Evolutionary conservation across 92 coral and sea anemone species (phyloP).

Genomic region (Parazoanthus darwini): DNA sequence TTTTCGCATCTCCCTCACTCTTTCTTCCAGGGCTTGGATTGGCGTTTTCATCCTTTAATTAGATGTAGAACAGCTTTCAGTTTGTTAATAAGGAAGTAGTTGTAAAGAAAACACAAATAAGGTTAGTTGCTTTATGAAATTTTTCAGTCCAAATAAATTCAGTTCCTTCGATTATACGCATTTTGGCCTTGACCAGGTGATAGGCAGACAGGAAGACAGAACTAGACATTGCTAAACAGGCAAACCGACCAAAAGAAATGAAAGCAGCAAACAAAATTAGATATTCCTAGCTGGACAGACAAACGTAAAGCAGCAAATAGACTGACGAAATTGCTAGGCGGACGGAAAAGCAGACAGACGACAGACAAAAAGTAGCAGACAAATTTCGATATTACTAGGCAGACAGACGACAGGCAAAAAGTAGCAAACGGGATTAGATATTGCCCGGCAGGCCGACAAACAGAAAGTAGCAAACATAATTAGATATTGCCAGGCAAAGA

Average conservation of each 20-base stretch:
- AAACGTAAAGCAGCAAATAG: background rate
- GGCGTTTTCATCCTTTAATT: conserved; percentile 11
- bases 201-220: no score
- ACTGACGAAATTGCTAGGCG: background rate
- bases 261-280: no score
- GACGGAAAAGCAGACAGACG: background rate
- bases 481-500: background rate
- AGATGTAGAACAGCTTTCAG: background rate
- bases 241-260: no score
- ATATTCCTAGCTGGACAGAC: background rate
- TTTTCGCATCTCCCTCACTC: background rate
- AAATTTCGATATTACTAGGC: background rate
- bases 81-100: background rate
- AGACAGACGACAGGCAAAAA: background rate
- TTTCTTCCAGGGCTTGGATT: background rate
- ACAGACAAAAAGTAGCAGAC: background rate
- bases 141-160: background rate
- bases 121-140: background rate
- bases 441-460: background rate
- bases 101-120: no score
- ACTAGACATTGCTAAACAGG: no score
- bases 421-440: background rate
- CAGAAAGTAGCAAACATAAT: background rate
- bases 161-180: no score
- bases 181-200: no score